phyloP scores from a whole-genome alignment of 2,888 invertebrate genomes.

The Glyphotaelius pellucidus region DNA sequence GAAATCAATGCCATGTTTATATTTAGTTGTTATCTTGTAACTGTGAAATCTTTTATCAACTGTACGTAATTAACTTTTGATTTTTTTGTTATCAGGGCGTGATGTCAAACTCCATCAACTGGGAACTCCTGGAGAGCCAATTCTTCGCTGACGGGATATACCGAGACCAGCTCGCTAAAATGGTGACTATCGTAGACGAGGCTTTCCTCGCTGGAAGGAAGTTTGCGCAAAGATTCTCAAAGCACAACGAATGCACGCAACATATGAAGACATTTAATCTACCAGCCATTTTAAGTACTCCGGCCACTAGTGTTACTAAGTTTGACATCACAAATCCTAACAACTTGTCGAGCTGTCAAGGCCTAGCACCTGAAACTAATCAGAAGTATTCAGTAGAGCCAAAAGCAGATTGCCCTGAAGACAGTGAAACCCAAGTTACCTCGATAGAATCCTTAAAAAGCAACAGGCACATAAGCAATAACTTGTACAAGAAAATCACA shows the following conservation, averaged over 20 bases:
- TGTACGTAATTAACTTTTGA: background rate
- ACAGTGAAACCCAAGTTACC: background rate
- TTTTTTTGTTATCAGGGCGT: slow-evolving; percentile 84
- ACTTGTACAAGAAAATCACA: slow-evolving; percentile 73
- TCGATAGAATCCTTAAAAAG: slow-evolving; percentile 68
- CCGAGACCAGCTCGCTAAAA: slow-evolving; percentile 90
- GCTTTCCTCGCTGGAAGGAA: slow-evolving; percentile 85
- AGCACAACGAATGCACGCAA: slow-evolving; percentile 65
- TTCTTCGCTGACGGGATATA: slow-evolving; percentile 89
- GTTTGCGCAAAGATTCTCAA: slow-evolving; percentile 82
- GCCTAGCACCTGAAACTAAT: slow-evolving; percentile 57
- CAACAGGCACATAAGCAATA: slow-evolving; percentile 73
- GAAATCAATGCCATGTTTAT: background rate
- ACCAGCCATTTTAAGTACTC: slow-evolving; percentile 54
- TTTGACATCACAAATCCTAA: slow-evolving; percentile 65
- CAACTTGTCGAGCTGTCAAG: slow-evolving; percentile 62
- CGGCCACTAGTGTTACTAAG: slow-evolving; percentile 50
- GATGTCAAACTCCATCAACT: slow-evolving; percentile 95
- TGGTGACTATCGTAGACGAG: slow-evolving; percentile 89
- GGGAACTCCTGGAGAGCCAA: slow-evolving; percentile 93
- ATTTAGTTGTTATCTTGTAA: background rate
- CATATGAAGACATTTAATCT: slow-evolving; percentile 54
- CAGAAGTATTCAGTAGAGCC: slow-evolving; percentile 58
- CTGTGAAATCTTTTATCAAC: background rate
- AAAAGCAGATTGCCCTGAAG: background rate